Conservation (phyloP, 2,888 invertebrate species). For the Acleris sparsana region DNA sequence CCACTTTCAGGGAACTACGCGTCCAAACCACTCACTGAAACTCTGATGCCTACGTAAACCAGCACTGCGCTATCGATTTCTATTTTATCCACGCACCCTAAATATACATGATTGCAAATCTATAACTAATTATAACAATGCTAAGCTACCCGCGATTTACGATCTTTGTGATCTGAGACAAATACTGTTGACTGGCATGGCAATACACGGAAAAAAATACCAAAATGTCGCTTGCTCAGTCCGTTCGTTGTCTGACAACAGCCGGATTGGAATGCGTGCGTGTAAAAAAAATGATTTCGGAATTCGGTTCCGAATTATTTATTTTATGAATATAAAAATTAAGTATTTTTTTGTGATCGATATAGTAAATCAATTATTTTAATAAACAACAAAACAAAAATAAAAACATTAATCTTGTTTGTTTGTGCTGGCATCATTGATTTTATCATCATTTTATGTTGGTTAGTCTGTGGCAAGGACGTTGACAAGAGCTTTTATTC, state of each 20-base stretch:
- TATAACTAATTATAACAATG: constrained; percentile 52
- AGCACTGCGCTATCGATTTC: constrained; percentile 28
- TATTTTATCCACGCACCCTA: constrained; percentile 38
- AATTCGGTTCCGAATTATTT: not conserved
- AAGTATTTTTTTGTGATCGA: not conserved
- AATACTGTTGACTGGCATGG: constrained; percentile 70
- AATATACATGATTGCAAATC: constrained; percentile 51
- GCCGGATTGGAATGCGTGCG: constrained; percentile 34
- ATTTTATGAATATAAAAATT: not conserved
- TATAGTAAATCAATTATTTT: no score
- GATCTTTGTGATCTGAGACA: constrained; percentile 55
- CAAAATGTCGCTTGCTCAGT: constrained; percentile 79
- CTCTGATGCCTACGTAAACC: constrained; percentile 63
- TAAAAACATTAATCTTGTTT: no score
- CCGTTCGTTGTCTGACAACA: constrained; percentile 64
- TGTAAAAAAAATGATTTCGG: constrained; percentile 25
- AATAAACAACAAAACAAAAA: no score
- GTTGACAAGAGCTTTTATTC: no score
- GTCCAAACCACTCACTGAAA: constrained; percentile 76
- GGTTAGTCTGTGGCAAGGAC: no score
- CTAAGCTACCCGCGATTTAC: constrained; percentile 51
- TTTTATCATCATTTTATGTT: no score
- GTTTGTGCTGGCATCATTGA: no score
- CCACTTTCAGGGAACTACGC: constrained; percentile 73
- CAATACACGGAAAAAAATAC: constrained; percentile 72